Evolutionary conservation across 2,888 invertebrate genomes (phyloP), one percentile per base, ranked within the genome.

Genomic region (Habrosyne pyritoides): DNA sequence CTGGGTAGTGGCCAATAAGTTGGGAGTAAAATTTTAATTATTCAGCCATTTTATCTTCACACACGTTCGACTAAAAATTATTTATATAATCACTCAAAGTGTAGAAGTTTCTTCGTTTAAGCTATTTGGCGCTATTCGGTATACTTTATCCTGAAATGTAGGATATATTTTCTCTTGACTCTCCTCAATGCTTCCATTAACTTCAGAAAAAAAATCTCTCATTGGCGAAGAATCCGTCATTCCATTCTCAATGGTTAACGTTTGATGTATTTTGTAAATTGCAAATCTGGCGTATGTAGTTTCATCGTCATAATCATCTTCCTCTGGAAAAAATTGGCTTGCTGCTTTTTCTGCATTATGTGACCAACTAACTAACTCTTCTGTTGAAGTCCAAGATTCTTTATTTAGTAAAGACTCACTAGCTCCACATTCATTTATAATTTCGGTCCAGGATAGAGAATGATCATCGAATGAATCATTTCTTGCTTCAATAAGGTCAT

Each of bases 211-310:
- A n/a, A 91, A 69, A 61, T 89, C 81, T 60, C 75, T 80, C 77
- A 91, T 75, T 2, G 90, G 79, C n/a, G 91, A 91, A 0, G 90
- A 91, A 72, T 91, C 91, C 18, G 64, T 67, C 77, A 87, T 84
- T 21, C 73, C 77, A 26, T 69, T 74, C 24, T 79, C 76, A 24
- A 69, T 73, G 72, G 77, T 84, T 28, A 89, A 60, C 7, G 83
- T 83, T 70, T 85, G 81, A 53, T 83, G 75, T 61, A 92, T 84
- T 73, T 91, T 91, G 56, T 87, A 77, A 46, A 85, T 71, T 4
- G 87, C 87, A 69, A 92, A 92, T 67, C 79, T 82, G 26, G 86
- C 83, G 57, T 91, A 92, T 24, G 64, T 73, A 2, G 66, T 57
- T 56, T 85, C 78, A 51, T 81, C 77, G 30, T 77, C 81, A 49